Percentiles rank a stretch among this genome's conserved stretches.
phyloP scores from a whole-genome alignment of 2,888 invertebrate genomes.

The Fragum whitleyi region DNA sequence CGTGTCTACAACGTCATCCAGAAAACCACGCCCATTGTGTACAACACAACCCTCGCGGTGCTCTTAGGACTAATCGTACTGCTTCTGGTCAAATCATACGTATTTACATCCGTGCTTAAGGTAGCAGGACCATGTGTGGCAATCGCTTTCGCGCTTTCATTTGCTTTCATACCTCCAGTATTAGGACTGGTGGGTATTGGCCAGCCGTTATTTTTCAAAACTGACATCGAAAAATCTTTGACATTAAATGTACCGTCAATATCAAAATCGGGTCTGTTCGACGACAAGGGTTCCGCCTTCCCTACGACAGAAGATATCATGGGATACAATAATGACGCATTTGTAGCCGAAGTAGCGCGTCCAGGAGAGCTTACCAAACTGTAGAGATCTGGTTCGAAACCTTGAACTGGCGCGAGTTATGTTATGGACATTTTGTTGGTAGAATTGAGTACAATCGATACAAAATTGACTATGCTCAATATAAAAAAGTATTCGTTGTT shows the following conservation, averaged over 20 bases:
- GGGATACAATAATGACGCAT: neutral
- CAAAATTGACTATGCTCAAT: too few relatives aligned
- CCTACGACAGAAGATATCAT: neutral
- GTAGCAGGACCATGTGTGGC: constrained; percentile 31
- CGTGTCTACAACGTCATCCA: constrained; percentile 40
- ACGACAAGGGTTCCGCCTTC: neutral
- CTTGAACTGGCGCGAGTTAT: too few relatives aligned
- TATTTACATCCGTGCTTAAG: constrained; percentile 42
- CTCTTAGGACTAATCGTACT: constrained; percentile 44
- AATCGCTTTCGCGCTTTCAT: constrained; percentile 26
- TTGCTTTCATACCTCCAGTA: constrained; percentile 41
- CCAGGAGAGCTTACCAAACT: neutral
- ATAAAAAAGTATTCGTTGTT: too few relatives aligned
- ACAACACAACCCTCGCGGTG: constrained; percentile 47
- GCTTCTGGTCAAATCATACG: constrained; percentile 43
- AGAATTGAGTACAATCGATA: too few relatives aligned
- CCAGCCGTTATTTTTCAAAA: neutral
- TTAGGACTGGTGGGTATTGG: constrained; percentile 43
- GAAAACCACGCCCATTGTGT: constrained; percentile 42
- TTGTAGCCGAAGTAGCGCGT: neutral
- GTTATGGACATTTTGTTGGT: too few relatives aligned
- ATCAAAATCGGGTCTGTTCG: neutral
- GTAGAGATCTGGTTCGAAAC: neutral
- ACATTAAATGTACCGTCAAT: neutral
- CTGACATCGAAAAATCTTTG: neutral